Conservation (phyloP, 2,888 invertebrate genomes). For the Melangyna quadrimaculata region DNA sequence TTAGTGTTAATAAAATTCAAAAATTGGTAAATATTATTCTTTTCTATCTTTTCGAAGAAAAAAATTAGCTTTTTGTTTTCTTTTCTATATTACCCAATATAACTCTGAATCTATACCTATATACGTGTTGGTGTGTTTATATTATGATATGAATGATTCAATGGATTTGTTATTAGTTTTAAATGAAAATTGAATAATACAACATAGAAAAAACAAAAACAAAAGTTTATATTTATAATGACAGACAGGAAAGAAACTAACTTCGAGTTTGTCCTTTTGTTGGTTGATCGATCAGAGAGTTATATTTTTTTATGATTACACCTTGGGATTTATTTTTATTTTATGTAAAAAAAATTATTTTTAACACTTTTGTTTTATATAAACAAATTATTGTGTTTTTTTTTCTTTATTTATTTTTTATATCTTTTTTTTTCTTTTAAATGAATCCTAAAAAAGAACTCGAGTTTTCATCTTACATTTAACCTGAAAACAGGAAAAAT, state of each 20-base stretch:
- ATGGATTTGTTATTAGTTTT: slow-evolving; percentile 37
- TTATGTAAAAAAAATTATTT: slow-evolving; percentile 52
- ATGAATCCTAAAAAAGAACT: slow-evolving; percentile 61
- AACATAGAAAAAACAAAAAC: slow-evolving; percentile 53
- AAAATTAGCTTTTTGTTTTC: slow-evolving; percentile 20
- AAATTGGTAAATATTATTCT: slow-evolving; percentile 53
- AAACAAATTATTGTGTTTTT: slow-evolving; percentile 56
- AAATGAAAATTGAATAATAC: slow-evolving; percentile 37
- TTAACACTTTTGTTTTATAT: slow-evolving; percentile 38
- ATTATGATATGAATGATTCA: slow-evolving; percentile 57
- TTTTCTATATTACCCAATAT: slow-evolving; percentile 21
- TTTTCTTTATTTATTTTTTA: slow-evolving; percentile 38
- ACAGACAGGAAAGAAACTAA: slow-evolving; percentile 53
- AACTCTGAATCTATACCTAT: slow-evolving; percentile 39
- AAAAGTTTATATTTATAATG: slow-evolving; percentile 16
- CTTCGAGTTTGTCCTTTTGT: slow-evolving; percentile 64
- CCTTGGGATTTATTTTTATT: slow-evolving; percentile 17
- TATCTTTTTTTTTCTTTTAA: slow-evolving; percentile 36
- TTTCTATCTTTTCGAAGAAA: not conserved
- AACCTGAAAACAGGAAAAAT: slow-evolving; percentile 64
- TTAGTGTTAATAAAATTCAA: slow-evolving; percentile 47
- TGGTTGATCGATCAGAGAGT: slow-evolving; percentile 12
- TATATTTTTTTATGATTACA: slow-evolving; percentile 23
- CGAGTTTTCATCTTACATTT: slow-evolving; percentile 53
- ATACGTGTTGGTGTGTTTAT: slow-evolving; percentile 3